Conservation (phyloP, 1,140 invertebrate species). For the Venustaconcha ellipsiformis region DNA sequence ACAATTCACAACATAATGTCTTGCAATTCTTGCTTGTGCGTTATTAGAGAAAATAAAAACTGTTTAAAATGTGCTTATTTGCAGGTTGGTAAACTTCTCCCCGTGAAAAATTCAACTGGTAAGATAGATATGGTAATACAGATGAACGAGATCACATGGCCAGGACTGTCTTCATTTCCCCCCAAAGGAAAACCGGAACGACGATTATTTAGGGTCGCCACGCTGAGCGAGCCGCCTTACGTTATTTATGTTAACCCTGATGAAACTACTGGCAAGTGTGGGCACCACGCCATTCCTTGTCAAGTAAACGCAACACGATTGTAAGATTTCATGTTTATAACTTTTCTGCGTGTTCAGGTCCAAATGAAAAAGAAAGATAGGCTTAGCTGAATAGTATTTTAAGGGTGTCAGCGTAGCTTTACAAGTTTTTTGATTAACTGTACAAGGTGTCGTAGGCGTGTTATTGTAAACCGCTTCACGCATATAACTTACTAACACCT, state of each 20-base stretch:
- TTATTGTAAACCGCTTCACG: no score
- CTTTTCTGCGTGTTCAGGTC: no score
- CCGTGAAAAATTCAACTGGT: not conserved
- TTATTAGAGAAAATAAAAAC: not conserved
- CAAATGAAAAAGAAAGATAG: no score
- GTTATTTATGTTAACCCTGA: constrained; percentile 72
- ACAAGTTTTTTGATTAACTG: no score
- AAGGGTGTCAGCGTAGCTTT: no score
- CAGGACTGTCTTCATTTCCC: constrained; percentile 92
- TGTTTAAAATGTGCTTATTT: constrained; percentile 1
- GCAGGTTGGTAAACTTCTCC: constrained; percentile 21
- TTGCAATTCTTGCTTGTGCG: no score
- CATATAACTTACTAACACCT: no score
- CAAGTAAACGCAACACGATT: constrained; percentile 10
- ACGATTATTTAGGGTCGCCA: constrained; percentile 95
- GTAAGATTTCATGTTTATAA: not conserved
- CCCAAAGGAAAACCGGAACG: constrained; percentile 97
- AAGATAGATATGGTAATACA: constrained; percentile 18
- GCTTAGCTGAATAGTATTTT: no score
- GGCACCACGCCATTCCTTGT: constrained; percentile 35
- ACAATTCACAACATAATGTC: no score
- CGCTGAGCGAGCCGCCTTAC: constrained; percentile 96
- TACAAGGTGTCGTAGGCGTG: no score
- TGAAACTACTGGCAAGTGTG: constrained; percentile 43
- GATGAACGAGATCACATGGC: constrained; percentile 99